A percentile compares a stretch with the other conserved stretches of the same genome.
Evolutionary conservation across 1,140 invertebrate genomes (phyloP).

Genomic region (Neelides sp.): DNA sequence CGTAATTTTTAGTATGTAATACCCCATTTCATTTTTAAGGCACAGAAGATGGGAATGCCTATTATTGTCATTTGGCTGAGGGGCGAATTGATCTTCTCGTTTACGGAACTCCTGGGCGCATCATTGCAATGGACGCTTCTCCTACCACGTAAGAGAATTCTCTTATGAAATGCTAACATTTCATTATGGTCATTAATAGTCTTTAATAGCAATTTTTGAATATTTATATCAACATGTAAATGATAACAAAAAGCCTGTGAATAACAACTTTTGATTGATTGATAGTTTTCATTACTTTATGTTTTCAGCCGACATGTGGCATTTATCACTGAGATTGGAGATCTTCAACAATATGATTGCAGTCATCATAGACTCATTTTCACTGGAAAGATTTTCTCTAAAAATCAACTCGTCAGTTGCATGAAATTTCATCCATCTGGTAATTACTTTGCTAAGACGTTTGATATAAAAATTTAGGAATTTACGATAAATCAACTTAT

Average conservation of each 20-base stretch:
- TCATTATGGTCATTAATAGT: no score
- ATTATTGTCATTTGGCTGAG: constrained; percentile 25
- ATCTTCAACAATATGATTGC: constrained; percentile 23
- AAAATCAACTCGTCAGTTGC: constrained; percentile 7
- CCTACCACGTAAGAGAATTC: constrained; percentile 13
- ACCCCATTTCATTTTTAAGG: constrained; percentile 13
- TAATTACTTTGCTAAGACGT: constrained; percentile 5
- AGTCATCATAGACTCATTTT: constrained; percentile 11
- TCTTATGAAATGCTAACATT: background rate
- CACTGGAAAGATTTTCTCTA: constrained; percentile 10
- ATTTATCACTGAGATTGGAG: constrained; percentile 11
- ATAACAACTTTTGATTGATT: background rate
- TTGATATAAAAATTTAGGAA: no score
- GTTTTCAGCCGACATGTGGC: constrained; percentile 15
- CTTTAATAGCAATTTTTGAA: no score
- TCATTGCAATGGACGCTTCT: constrained; percentile 20
- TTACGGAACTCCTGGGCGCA: constrained; percentile 12
- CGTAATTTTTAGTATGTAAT: background rate
- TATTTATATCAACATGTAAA: no score
- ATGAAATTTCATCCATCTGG: constrained; percentile 27
- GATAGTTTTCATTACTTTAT: background rate
- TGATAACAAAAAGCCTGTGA: background rate
- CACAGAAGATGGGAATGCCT: constrained; percentile 13
- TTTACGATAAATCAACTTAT: no score
- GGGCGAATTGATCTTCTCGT: constrained; percentile 17